Percentiles rank a stretch among this genome's conserved stretches.
These are phyloP conservation scores for Montipora cactus DNA, from an alignment of 64 coral and sea anemone species.

Conservation along the genomic window DNA sequence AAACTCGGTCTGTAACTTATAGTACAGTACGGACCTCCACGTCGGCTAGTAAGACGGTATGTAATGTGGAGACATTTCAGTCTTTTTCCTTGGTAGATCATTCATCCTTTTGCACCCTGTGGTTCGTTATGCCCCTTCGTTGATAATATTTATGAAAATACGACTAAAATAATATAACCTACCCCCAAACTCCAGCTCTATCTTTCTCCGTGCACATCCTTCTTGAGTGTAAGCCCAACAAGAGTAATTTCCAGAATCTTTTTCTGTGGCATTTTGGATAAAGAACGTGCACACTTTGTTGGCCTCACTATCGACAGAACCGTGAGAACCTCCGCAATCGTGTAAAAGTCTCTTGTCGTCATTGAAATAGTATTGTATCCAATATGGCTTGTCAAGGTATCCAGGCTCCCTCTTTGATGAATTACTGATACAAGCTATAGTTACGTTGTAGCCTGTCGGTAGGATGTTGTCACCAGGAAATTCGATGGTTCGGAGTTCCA, in stretches of 20 bases:
- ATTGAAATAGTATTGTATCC: constrained; percentile 29
- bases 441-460: constrained; percentile 14
- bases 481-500: background rate
- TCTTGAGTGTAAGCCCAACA: background rate
- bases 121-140: too few species aligned
- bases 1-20: too few species aligned
- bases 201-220: background rate
- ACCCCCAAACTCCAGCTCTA: background rate
- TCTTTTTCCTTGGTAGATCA: too few species aligned
- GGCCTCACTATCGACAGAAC: background rate
- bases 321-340: background rate
- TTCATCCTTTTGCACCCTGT: too few species aligned
- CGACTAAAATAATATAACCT: background rate
- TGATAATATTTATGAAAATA: too few species aligned
- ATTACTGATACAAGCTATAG: constrained; percentile 20
- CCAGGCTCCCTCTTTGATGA: background rate
- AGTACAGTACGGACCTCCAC: too few species aligned
- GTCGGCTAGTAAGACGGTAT: too few species aligned
- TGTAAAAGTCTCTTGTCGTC: background rate
- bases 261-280: background rate
- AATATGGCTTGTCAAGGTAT: background rate
- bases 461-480: background rate
- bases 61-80: too few species aligned
- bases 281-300: constrained; percentile 3
- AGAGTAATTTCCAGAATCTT: background rate